Percentiles rank a stretch among this genome's conserved stretches.
Conservation (phyloP, 2,113 vertebrate species). For the Urocolius indicus region DNA sequence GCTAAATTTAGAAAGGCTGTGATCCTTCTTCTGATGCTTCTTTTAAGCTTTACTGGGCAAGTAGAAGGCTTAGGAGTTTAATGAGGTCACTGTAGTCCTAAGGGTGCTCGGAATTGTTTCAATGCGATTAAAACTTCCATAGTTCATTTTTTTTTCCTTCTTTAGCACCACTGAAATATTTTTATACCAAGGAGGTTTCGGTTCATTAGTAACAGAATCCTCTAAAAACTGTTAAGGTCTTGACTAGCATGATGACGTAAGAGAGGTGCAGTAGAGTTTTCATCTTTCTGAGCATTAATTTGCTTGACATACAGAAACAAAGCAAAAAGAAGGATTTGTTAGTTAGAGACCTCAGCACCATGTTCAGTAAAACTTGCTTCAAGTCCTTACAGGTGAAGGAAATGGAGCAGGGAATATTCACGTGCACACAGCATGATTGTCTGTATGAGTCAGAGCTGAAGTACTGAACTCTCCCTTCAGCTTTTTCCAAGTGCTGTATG, state of each 20-base stretch:
- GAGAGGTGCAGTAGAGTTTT: background rate
- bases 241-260: background rate
- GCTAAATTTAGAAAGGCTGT: constrained; percentile 62
- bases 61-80: constrained; percentile 59
- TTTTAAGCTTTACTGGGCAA: constrained; percentile 42
- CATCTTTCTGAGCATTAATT: background rate
- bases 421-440: accelerated
- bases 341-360: background rate
- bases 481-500: background rate
- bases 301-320: background rate
- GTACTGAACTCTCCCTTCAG: background rate
- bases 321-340: background rate
- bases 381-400: background rate
- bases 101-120: constrained; percentile 41
- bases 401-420: background rate
- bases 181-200: background rate
- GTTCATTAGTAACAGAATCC: background rate
- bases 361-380: background rate
- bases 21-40: constrained; percentile 51
- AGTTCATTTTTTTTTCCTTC: background rate
- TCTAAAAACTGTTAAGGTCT: background rate
- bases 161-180: background rate
- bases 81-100: constrained; percentile 49
- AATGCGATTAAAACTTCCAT: constrained; percentile 4
- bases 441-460: background rate